Percentiles rank a stretch among this genome's conserved stretches.
phyloP scores from a whole-genome alignment of 2,888 invertebrate genomes.

The Pachliopta kotzebuea region DNA sequence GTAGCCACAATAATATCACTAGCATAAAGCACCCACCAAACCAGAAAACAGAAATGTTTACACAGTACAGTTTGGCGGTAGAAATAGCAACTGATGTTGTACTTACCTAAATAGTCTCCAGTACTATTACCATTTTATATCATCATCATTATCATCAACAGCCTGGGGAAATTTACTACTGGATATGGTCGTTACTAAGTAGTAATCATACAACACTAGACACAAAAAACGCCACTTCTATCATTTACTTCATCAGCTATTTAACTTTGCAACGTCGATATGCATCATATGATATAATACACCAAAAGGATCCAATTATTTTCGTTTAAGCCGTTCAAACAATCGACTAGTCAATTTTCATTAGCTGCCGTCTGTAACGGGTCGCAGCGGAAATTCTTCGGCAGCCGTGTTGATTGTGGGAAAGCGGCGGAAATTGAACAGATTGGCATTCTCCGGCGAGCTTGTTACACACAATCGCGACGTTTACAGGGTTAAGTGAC shows the following conservation, averaged over 20 bases:
- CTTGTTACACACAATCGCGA: constrained; percentile 29
- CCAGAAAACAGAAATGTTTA: no score
- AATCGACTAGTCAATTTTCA: constrained; percentile 43
- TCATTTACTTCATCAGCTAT: not conserved
- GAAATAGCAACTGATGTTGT: no score
- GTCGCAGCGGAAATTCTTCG: constrained; percentile 49
- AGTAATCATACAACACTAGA: no score
- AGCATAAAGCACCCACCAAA: no score
- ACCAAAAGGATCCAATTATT: not conserved
- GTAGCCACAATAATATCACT: no score
- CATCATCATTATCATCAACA: no score
- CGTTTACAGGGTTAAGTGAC: constrained; percentile 19
- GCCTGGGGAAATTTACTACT: no score
- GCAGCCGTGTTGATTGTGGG: constrained; percentile 55
- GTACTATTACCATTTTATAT: no score
- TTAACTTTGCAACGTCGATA: not conserved
- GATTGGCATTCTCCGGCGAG: constrained; percentile 46
- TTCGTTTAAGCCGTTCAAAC: constrained; percentile 30
- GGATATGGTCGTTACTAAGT: no score
- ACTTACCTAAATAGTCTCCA: no score
- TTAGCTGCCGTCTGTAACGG: constrained; percentile 45
- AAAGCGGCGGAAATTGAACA: constrained; percentile 42
- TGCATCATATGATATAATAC: not conserved
- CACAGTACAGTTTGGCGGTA: no score
- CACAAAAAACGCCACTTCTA: no score